Base-by-base conservation (phyloP, 2,888 invertebrate species). In the Cephus pygmeus region DNA sequence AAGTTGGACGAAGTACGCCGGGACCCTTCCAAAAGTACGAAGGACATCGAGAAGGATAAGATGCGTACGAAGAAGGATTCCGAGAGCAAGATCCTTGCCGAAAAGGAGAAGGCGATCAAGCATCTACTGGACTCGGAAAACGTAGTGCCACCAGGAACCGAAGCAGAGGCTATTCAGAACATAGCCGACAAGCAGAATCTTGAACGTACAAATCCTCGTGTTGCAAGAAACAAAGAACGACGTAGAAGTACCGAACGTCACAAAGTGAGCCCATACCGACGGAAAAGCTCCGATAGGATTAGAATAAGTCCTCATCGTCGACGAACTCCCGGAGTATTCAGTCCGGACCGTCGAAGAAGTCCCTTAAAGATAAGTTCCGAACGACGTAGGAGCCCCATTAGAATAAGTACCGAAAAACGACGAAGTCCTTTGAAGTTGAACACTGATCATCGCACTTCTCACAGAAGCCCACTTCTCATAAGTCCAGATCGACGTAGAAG, bases 21-120 rank as follows among this genome's bases (percentile, higher is more conserved):
- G 0, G 91, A 91, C 81, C 91, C 91, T 11, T 84, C 81, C 15
- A 91, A 91, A 78, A 91, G 91, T 77, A 87, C 84, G 34, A 91
- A 91, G 80, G 91, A 91, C 76, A 91, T 91, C 12, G 91, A 91
- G 71, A 85, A 88, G 3, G 91, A 91, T 77, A 91, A 91, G 77
- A 83, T 90, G 34, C 86, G 90, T 1, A 85, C 89, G 1, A 90
- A 90, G 78, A 87, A 87, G 56, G 89, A 91, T 34, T 88, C 83
- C 0, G 91, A 91, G 4, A 91, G 83, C 79, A 91, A 91, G 79
- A 89, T 90, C 0, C 83, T 91, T 1, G 91, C 91, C 0, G 91
- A 90, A 77, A 91, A 91, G 73, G 91, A 91, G 35, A 91, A 91
- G 77, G 91, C 91, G 1, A 90, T 91, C 15, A 91, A 91, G 76